phyloP scores from a whole-genome alignment of 2,113 vertebrate genomes.

The Chamaetylas fuelleborni region DNA sequence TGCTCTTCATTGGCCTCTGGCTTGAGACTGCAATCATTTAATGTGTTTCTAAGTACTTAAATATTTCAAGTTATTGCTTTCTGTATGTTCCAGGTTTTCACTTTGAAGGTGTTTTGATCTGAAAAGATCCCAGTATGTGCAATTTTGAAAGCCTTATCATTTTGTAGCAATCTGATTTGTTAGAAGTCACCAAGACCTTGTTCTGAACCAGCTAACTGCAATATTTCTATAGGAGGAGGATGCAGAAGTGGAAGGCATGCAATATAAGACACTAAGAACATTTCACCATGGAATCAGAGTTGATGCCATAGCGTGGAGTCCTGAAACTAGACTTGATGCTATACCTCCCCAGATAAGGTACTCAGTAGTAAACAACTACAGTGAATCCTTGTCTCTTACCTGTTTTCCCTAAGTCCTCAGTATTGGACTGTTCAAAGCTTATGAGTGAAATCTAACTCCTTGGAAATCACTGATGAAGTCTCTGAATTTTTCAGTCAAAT shows the following conservation, averaged over 20 bases:
- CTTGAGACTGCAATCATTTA: background rate
- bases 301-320: slow-evolving; percentile 93
- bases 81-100: background rate
- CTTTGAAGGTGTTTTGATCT: background rate
- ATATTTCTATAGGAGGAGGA: slow-evolving; percentile 89
- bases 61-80: background rate
- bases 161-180: background rate
- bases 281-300: slow-evolving; percentile 88
- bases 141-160: background rate
- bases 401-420: background rate
- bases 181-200: background rate
- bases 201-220: background rate
- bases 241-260: slow-evolving; percentile 84
- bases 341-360: slow-evolving; percentile 86
- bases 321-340: slow-evolving; percentile 87
- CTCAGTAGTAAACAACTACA: background rate
- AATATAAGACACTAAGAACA: slow-evolving; percentile 83
- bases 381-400: background rate
- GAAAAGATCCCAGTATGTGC: background rate
- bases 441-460: background rate
- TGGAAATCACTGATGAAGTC: background rate
- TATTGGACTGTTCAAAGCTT: background rate
- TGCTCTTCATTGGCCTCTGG: background rate
- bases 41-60: background rate
- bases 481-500: background rate